Base-by-base conservation (phyloP, 2,888 invertebrate genomes). In the Adineta ricciae region DNA sequence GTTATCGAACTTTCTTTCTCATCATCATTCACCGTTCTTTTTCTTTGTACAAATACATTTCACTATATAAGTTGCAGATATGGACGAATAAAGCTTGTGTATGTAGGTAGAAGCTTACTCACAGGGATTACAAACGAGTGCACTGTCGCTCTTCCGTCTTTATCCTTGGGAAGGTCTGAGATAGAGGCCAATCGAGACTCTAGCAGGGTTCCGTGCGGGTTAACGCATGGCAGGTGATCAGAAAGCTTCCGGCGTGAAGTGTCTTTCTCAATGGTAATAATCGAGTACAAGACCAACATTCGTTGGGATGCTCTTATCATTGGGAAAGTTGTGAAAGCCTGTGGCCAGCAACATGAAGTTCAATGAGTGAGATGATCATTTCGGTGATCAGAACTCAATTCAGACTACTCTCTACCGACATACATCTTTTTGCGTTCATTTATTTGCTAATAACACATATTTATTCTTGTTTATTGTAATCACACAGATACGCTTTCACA, bases 291-390 rank as follows among this genome's bases (percentile, higher is more conserved):
- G 64, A 64, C 32, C 64, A 64, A 64, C 64, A 64, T 64, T 19
- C 64, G 64, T 64, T 64, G 64, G 32, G 64, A 64, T 64, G 32
- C 64, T 64, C 32, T 64, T 32, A 64, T 64, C 64, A 32, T 64
- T 64, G 64, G 32, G 19, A 64, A 78, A 78, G 78, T 78, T 78
- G 78, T 78, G 78, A 78, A 78, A 78, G 78, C 78, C 41, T 78
- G 78, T 78, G 41, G 78, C n/a, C 78, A 78, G 78, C 78, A 24
- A 78, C 78, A 78, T 78, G 78, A 41, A 78, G 78, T 78, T 38
- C 5, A 78, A 78, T 78, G 41, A 78, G 41, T 41, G n/a, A 78
- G 78, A 78, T 78, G 78, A 41, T 41, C 38, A 41, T 32, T 38
- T 41, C 41, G 16, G 32, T 64, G 64, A 64, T 41, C 78, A 78